A percentile compares a stretch with the other conserved stretches of the same genome.
Conservation (phyloP, 2,113 vertebrate species). For the Mola mola region DNA sequence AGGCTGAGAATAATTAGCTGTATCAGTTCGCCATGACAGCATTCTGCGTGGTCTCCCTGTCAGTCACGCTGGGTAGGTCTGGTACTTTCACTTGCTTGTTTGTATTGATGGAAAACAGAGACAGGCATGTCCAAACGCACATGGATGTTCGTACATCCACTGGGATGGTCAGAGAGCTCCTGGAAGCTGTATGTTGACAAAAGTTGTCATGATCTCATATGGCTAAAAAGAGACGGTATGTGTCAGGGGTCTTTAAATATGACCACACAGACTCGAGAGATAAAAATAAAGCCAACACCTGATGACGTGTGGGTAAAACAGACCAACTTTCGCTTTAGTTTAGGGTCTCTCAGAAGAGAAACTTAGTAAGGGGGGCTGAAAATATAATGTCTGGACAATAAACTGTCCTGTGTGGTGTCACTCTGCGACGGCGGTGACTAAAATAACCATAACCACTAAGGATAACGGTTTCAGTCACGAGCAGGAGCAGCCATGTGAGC, state of each 20-base stretch:
- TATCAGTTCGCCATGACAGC: no score
- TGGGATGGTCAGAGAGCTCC: not conserved
- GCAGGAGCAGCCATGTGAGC: constrained; percentile 54
- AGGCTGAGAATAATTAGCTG: no score
- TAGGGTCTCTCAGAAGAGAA: no score
- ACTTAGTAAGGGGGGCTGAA: no score
- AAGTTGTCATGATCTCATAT: not conserved
- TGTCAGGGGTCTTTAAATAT: not conserved
- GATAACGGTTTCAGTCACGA: constrained; percentile 37
- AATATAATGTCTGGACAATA: no score
- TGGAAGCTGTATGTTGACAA: not conserved
- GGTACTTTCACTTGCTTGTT: no score
- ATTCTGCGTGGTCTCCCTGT: no score
- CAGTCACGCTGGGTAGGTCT: no score
- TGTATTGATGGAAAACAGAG: not conserved
- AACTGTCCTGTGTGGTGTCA: not conserved
- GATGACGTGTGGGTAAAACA: not conserved
- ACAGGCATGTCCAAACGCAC: not conserved
- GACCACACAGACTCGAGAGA: no score
- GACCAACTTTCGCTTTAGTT: no score
- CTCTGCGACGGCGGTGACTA: not conserved
- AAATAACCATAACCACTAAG: constrained; percentile 56
- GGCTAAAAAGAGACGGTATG: not conserved
- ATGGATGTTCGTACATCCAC: not conserved
- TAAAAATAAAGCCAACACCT: not conserved